Conservation (phyloP, 2,888 invertebrate genomes). For the Argynnis bischoffii region DNA sequence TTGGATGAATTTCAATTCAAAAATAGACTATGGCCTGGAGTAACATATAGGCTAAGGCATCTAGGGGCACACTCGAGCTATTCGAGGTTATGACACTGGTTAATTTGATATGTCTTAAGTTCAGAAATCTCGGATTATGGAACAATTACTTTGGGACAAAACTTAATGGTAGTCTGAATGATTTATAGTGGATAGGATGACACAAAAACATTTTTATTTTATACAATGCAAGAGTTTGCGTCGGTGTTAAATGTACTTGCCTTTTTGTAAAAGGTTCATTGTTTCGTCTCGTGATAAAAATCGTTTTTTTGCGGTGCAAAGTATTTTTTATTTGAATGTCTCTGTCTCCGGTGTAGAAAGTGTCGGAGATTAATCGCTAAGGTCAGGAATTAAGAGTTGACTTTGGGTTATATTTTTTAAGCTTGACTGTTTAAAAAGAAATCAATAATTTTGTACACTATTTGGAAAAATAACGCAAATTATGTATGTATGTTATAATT, state of each 20-base stretch:
- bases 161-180: conserved; percentile 28
- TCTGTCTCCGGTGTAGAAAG: conserved; percentile 19
- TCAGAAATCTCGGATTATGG: conserved; percentile 20
- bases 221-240: conserved; percentile 30
- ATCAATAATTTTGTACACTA: background rate
- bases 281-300: conserved; percentile 26
- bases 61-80: too few species aligned
- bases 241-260: conserved; percentile 35
- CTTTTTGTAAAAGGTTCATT: conserved; percentile 32
- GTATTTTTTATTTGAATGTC: conserved; percentile 22
- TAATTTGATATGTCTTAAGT: background rate
- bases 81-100: too few species aligned
- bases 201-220: conserved; percentile 29
- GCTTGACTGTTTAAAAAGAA: background rate
- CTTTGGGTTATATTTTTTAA: conserved; percentile 3
- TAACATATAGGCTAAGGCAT: too few species aligned
- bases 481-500: too few species aligned
- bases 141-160: conserved; percentile 27
- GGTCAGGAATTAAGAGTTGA: conserved; percentile 8
- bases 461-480: background rate
- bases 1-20: too few species aligned
- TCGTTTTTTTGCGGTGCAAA: conserved; percentile 18
- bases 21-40: too few species aligned
- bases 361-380: conserved; percentile 26
- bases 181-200: conserved; percentile 30